phyloP scores from a whole-genome alignment of 2,888 invertebrate species.

The Ormia ochracea region DNA sequence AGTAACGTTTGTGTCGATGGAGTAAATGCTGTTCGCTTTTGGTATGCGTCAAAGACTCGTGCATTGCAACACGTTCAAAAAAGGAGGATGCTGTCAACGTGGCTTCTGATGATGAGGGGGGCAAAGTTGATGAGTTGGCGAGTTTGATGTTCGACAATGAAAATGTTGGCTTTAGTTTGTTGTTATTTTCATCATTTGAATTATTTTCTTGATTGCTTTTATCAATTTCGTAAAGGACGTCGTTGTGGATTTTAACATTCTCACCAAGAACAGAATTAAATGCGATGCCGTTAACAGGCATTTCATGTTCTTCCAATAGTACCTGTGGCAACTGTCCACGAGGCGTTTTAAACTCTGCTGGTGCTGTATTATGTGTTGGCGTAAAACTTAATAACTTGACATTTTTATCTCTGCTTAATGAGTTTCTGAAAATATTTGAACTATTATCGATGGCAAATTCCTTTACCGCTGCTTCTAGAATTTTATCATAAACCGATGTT shows the following conservation, averaged over 20 bases:
- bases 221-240: slow-evolving; percentile 63
- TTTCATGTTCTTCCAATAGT: neutral
- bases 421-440: slow-evolving; percentile 24
- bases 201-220: slow-evolving; percentile 63
- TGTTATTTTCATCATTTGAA: slow-evolving; percentile 27
- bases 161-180: neutral
- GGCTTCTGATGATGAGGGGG: neutral
- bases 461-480: neutral
- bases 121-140: slow-evolving; percentile 26
- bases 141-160: slow-evolving; percentile 20
- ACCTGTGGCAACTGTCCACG: slow-evolving; percentile 14
- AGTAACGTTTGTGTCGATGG: slow-evolving; percentile 77
- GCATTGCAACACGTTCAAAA: slow-evolving; percentile 55
- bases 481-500: neutral
- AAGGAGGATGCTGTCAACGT: slow-evolving; percentile 33
- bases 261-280: neutral
- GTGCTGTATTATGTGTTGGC: neutral
- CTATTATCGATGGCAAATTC: slow-evolving; percentile 2
- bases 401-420: slow-evolving; percentile 16
- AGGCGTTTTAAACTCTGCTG: neutral
- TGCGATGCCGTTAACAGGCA: neutral
- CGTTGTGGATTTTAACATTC: slow-evolving; percentile 40
- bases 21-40: slow-evolving; percentile 62
- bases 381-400: neutral
- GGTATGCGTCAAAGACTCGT: slow-evolving; percentile 42